Evolutionary conservation across 2,113 vertebrate genomes (phyloP).

Genomic region (Tupaia chinensis): DNA sequence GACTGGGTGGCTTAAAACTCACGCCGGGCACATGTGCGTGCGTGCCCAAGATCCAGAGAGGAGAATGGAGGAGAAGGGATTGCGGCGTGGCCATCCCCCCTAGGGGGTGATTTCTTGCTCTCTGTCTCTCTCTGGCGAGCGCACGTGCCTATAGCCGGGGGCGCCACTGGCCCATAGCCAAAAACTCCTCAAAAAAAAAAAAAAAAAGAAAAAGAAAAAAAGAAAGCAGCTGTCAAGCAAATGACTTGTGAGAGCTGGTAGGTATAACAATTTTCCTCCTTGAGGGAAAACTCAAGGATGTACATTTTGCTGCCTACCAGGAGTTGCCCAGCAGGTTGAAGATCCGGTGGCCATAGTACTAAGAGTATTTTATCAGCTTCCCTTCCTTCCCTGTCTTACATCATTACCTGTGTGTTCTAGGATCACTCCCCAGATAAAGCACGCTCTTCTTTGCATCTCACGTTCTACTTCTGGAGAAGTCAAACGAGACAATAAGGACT

Average conservation of each 20-base stretch:
- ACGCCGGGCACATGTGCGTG: no score
- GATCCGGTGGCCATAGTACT: not conserved
- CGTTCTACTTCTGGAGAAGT: not conserved
- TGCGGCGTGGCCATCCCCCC: no score
- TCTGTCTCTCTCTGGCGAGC: no score
- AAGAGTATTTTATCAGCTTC: not conserved
- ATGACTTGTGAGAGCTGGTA: not conserved
- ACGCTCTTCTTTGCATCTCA: not conserved
- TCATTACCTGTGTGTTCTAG: not conserved
- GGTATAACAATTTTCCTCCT: not conserved
- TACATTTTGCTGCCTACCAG: not conserved
- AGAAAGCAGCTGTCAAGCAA: not conserved
- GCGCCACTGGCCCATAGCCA: no score
- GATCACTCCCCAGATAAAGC: not conserved
- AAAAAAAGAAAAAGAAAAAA: no score
- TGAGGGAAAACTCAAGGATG: not conserved
- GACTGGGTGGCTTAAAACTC: no score
- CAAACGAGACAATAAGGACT: not conserved
- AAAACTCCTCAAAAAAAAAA: no score
- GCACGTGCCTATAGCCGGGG: no score
- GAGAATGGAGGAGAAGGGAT: no score
- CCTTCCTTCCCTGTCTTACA: not conserved
- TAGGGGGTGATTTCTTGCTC: no score
- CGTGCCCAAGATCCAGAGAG: no score
- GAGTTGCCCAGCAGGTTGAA: not conserved